Base-by-base conservation (phyloP, 2,113 vertebrate species). In the Amblyornis subalaris region DNA sequence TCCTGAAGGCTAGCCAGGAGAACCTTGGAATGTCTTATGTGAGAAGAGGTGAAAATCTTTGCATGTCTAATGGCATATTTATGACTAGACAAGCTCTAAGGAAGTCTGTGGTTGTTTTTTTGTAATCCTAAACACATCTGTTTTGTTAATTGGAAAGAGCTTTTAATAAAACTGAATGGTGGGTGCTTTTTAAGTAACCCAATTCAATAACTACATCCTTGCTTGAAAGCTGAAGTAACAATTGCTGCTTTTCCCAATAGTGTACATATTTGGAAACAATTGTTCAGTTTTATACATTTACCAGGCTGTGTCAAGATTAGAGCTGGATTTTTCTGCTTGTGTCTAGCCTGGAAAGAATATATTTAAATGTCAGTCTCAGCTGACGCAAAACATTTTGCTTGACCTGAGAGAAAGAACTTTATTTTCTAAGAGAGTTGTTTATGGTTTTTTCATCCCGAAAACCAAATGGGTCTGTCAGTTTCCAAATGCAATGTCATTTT, bases 361-460 rank as follows among this genome's bases (percentile, higher is more conserved):
- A 96, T 96, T 94, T 94, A 96, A 93, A 95, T 95, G 95, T 90
- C 94, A 94, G 60, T 96, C 83, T 86, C 47, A 67, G 60, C 75
- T 93, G 82, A 88, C 5, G 4, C 79, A 95, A 86, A 90, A 71
- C 85, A 92, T 93, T 96, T 92, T 90, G 65, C 51, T 66, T 96
- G 88, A 94, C 92, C 94, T 67, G 76, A 92, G 83, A 96, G 80
- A 84, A 88, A 86, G 65, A 91, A 85, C 72, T 89, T 88, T 73
- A 75, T 94, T 96, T 95, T 93, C n/a, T 74, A 72, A 48, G 48
- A 89, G 88, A 57, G 48, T 74, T 94, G 66, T 96, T 96, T 97
- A 95, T 38, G 28, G 8, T 57, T 95, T 94, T 94, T 93, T 94
- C 31, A 78, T 67, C 75, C 78, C 70, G 1, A 64, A 87, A 93